Evolutionary conservation across 2,797 vertebrate species (phyloP).

Genomic region (Vultur gryphus): DNA sequence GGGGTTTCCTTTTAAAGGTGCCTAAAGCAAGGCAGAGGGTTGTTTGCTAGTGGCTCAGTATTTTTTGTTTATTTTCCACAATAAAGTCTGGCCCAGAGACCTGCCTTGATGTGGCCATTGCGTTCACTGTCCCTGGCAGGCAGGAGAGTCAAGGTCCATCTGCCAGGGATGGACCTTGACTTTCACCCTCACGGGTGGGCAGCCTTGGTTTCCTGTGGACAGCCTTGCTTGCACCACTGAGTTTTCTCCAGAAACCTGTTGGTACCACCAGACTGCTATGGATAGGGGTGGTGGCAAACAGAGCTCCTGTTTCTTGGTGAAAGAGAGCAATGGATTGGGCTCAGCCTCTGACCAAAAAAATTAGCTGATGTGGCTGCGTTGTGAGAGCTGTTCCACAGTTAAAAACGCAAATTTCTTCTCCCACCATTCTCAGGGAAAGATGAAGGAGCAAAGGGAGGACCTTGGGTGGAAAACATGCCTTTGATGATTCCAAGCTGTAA

Average conservation of each 20-base stretch:
- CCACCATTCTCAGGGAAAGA: background rate
- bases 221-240: background rate
- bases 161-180: background rate
- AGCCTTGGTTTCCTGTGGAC: background rate
- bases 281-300: background rate
- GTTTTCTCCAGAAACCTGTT: background rate
- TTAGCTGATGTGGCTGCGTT: background rate
- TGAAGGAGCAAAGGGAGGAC: background rate
- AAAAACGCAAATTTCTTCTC: background rate
- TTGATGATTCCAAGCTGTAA: background rate
- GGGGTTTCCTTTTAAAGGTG: background rate
- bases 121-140: background rate
- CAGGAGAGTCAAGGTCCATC: background rate
- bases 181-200: fast-evolving
- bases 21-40: background rate
- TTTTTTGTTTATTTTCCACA: background rate
- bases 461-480: background rate
- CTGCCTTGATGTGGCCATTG: background rate
- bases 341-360: background rate
- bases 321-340: background rate
- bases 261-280: background rate
- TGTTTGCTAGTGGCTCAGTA: background rate
- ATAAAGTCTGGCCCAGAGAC: background rate
- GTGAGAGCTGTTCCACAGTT: background rate
- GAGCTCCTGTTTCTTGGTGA: background rate